A percentile compares a stretch with the other conserved stretches of the same genome.
These are phyloP conservation scores for Cavia aperea DNA, from an alignment of 2,113 vertebrate species.

Conservation along the genomic window DNA sequence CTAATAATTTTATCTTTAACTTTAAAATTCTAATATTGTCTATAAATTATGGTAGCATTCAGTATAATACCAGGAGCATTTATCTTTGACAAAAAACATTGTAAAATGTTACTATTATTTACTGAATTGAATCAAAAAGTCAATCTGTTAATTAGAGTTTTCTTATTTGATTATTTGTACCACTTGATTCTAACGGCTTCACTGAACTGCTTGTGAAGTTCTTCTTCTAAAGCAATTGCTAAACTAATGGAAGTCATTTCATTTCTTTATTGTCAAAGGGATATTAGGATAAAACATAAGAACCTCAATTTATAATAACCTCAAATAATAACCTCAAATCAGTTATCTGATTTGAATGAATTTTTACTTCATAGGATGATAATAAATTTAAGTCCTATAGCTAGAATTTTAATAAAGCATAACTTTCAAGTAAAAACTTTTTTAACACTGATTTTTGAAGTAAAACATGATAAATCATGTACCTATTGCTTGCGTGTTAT, in stretches of 20 bases:
- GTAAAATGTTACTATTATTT: neutral
- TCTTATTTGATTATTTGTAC: neutral
- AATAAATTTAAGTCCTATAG: neutral
- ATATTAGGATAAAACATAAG: neutral
- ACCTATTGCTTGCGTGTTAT: neutral
- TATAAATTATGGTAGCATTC: neutral
- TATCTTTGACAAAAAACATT: neutral
- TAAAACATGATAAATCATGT: neutral
- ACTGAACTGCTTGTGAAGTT: neutral
- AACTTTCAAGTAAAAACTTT: neutral
- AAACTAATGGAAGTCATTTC: neutral
- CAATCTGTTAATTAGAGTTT: neutral
- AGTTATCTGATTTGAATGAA: conserved; percentile 10
- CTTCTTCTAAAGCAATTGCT: neutral
- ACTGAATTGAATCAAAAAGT: neutral
- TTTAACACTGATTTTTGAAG: neutral
- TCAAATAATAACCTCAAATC: neutral
- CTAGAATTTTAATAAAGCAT: neutral
- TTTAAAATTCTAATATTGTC: neutral
- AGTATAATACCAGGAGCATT: neutral
- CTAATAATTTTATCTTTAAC: neutral
- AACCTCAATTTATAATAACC: neutral
- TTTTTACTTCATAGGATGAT: neutral
- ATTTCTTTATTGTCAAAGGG: neutral
- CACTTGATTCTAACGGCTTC: neutral